These are phyloP conservation scores for Gryon sp. DNA, from an alignment of 1,140 invertebrate genomes.

Conservation along the genomic window DNA sequence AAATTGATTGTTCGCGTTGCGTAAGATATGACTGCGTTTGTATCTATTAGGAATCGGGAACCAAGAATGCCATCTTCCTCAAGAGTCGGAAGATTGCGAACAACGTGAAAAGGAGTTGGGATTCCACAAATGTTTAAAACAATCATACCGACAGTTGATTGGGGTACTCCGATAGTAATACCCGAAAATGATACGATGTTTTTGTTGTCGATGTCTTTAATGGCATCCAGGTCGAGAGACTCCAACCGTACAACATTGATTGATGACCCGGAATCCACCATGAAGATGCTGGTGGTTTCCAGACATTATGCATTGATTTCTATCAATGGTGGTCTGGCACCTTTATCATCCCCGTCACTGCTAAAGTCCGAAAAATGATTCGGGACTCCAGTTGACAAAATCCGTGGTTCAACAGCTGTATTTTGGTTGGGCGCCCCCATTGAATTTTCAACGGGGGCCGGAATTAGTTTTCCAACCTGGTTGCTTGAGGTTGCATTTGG, in stretches of 20 bases:
- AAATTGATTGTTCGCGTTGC: not conserved
- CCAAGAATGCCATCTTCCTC: not conserved
- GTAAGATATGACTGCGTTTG: not conserved
- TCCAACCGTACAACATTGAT: not conserved
- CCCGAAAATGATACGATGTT: not conserved
- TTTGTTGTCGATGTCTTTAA: not conserved
- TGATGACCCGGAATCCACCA: not conserved
- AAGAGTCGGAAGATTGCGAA: not conserved
- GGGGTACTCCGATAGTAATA: not conserved
- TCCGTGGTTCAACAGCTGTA: not conserved
- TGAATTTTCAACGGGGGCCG: not conserved
- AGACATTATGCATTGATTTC: not conserved
- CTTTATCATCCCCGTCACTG: not conserved
- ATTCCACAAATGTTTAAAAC: not conserved
- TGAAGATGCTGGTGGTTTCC: not conserved
- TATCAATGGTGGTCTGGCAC: not conserved
- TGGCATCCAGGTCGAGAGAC: not conserved
- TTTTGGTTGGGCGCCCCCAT: not conserved
- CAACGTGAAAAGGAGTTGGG: not conserved
- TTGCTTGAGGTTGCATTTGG: not conserved
- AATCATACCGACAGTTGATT: not conserved
- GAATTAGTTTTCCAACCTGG: not conserved
- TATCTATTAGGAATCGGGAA: not conserved
- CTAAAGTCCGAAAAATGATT: not conserved
- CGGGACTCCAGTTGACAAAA: not conserved